phyloP scores from a whole-genome alignment of 2,113 vertebrate genomes.

The Tychaedon coryphoeus region DNA sequence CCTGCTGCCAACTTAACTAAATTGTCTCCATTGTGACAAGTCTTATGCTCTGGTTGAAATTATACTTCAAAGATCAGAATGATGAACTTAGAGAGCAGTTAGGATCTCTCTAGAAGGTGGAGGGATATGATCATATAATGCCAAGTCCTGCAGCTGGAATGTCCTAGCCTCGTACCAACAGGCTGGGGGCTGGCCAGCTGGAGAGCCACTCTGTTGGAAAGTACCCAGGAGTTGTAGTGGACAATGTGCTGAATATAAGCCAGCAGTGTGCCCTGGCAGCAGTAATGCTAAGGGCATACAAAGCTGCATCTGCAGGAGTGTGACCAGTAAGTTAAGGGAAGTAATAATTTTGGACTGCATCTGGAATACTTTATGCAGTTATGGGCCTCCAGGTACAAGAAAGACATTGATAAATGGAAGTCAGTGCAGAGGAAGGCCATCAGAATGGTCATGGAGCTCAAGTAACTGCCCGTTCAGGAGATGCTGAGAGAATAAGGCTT shows the following conservation, averaged over 20 bases:
- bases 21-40: background rate
- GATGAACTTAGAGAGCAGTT: background rate
- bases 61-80: background rate
- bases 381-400: background rate
- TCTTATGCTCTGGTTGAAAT: background rate
- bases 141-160: background rate
- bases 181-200: background rate
- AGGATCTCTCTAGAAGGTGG: accelerated
- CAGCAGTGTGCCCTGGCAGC: background rate
- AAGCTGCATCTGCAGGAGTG: background rate
- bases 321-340: background rate
- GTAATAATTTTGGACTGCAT: background rate
- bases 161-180: background rate
- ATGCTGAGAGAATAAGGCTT: background rate
- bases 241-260: background rate
- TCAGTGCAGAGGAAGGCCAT: background rate
- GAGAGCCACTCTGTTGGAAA: background rate
- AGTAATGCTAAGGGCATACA: too few relatives aligned
- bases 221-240: background rate
- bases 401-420: background rate
- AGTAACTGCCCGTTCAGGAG: background rate
- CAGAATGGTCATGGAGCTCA: background rate
- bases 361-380: background rate
- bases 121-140: background rate
- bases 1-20: background rate